These are phyloP conservation scores for Callyntrura sp. DNA, from an alignment of 2,888 invertebrate species.

Conservation along the genomic window DNA sequence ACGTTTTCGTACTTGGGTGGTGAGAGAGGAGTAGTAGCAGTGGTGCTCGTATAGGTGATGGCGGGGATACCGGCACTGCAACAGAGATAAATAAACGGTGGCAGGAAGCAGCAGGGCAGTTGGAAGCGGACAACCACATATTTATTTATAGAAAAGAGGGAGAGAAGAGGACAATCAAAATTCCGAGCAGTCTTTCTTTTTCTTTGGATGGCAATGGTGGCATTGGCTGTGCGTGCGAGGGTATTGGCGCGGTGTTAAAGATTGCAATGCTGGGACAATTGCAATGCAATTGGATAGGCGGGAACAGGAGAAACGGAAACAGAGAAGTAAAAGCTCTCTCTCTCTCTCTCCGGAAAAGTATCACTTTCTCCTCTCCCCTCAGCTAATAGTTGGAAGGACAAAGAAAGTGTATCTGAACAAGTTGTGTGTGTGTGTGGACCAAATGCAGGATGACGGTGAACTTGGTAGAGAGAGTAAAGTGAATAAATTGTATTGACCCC, in stretches of 20 bases:
- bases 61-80: neutral
- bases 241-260: neutral
- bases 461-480: neutral
- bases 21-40: neutral
- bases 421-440: neutral
- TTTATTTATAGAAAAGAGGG: slow-evolving; percentile 27
- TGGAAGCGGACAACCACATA: neutral
- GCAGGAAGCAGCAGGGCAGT: slow-evolving; percentile 26
- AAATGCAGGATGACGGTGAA: slow-evolving; percentile 32
- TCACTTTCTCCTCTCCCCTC: slow-evolving; percentile 28
- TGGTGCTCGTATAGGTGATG: neutral
- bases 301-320: neutral
- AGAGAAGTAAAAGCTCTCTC: neutral
- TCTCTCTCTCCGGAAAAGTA: neutral
- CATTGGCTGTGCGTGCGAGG: no score
- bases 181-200: slow-evolving; percentile 41
- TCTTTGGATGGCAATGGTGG: neutral
- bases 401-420: neutral
- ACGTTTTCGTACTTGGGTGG: neutral
- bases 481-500: slow-evolving; percentile 21
- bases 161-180: slow-evolving; percentile 28
- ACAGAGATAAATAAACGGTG: slow-evolving; percentile 36
- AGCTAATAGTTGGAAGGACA: slow-evolving; percentile 15
- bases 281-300: slow-evolving; percentile 15
- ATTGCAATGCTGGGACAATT: neutral